phyloP scores from a whole-genome alignment of 2,888 invertebrate species.

The Folsomia manolachei region DNA sequence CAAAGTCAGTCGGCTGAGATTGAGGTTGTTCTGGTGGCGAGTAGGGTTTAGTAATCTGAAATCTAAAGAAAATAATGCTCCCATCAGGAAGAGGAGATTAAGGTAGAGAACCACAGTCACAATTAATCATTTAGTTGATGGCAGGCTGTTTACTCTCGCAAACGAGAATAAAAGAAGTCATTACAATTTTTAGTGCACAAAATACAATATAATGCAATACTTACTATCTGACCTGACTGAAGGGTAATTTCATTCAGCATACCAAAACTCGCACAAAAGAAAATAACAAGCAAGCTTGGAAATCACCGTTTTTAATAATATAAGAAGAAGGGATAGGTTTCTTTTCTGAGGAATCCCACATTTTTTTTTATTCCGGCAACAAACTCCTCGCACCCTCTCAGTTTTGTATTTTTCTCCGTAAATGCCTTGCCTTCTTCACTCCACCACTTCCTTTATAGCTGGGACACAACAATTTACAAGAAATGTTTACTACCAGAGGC shows the following conservation, averaged over 20 bases:
- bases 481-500: background rate
- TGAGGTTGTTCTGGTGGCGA: background rate
- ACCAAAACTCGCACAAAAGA: background rate
- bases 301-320: background rate
- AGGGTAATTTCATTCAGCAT: background rate
- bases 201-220: too few relatives aligned
- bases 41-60: background rate
- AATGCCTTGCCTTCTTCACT: too few relatives aligned
- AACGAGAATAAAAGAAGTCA: conserved; percentile 1
- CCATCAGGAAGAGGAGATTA: conserved; percentile 5
- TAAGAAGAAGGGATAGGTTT: background rate
- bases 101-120: background rate
- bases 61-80: conserved; percentile 2
- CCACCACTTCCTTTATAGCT: too few relatives aligned
- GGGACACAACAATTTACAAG: conserved; percentile 1
- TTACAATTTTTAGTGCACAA: background rate
- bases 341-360: too few relatives aligned
- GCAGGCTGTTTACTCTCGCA: background rate
- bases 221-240: too few relatives aligned
- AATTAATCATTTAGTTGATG: conserved; percentile 18
- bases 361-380: too few relatives aligned
- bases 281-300: background rate
- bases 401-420: too few relatives aligned
- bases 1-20: background rate
- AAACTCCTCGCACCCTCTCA: background rate